Evolutionary conservation across 2,797 vertebrate species (phyloP).

Genomic region (Sardinella longiceps): DNA sequence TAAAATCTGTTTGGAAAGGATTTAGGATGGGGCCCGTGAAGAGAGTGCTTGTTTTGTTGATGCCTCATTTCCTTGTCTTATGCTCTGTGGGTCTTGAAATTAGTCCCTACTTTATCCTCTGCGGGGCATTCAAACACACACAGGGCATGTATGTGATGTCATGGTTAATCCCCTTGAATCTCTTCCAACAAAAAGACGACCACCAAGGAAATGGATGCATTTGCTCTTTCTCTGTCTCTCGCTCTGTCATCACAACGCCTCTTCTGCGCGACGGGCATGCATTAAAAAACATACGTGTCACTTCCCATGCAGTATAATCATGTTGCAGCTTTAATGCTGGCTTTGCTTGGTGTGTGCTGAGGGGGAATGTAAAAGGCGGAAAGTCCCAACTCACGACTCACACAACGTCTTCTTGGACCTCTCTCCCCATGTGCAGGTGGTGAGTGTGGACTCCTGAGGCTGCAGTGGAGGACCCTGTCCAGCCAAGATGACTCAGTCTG

Average conservation of each 20-base stretch:
- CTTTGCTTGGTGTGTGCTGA: neutral
- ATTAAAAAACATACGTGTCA: neutral
- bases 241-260: neutral
- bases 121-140: neutral
- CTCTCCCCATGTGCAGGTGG: constrained; percentile 57
- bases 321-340: neutral
- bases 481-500: constrained; percentile 88
- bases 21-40: neutral
- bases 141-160: constrained; percentile 48
- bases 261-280: neutral
- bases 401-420: neutral
- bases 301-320: neutral
- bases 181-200: neutral
- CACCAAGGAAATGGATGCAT: constrained; percentile 5
- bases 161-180: constrained; percentile 46
- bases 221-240: too few relatives aligned
- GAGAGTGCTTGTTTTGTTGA: neutral
- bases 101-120: neutral
- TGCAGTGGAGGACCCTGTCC: constrained; percentile 55
- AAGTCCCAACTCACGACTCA: neutral
- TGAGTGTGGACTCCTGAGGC: constrained; percentile 60
- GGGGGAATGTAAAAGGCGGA: neutral
- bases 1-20: neutral
- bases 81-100: neutral
- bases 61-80: neutral